These are phyloP conservation scores for Myrmophylax atrothorax DNA, from an alignment of 2,113 vertebrate species.

Conservation along the genomic window DNA sequence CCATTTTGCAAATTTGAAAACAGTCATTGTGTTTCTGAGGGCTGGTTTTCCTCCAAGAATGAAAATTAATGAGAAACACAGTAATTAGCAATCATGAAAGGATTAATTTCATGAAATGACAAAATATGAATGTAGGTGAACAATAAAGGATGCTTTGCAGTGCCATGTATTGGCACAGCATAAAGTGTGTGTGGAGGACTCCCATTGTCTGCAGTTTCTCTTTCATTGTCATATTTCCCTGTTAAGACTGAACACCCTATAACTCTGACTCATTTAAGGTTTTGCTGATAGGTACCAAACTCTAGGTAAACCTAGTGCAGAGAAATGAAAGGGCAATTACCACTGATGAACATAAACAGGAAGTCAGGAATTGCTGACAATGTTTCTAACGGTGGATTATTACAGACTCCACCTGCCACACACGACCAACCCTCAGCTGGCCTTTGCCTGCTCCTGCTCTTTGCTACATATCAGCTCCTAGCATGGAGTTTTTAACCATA, in stretches of 20 bases:
- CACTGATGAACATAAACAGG: not conserved
- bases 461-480: not conserved
- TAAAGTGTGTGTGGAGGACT: not conserved
- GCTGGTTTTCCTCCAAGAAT: slow-evolving; percentile 5
- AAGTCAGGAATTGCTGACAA: slow-evolving; percentile 44
- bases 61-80: slow-evolving; percentile 20
- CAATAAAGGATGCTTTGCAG: not conserved
- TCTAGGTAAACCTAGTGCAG: not conserved
- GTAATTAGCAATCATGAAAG: not conserved
- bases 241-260: not conserved
- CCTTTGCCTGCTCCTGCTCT: not conserved
- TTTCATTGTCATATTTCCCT: not conserved
- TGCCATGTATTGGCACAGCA: not conserved
- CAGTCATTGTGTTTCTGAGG: not conserved
- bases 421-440: not conserved
- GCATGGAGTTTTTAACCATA: not conserved
- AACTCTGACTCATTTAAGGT: not conserved
- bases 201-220: not conserved
- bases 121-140: not conserved
- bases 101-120: not conserved
- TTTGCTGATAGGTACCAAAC: not conserved
- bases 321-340: slow-evolving; percentile 4
- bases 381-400: slow-evolving; percentile 9
- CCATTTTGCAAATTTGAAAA: not conserved
- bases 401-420: rapidly evolving